Percentiles rank a stretch among this genome's conserved stretches.
Conservation (phyloP, 2,113 vertebrate genomes). For the Pelusios castaneus region DNA sequence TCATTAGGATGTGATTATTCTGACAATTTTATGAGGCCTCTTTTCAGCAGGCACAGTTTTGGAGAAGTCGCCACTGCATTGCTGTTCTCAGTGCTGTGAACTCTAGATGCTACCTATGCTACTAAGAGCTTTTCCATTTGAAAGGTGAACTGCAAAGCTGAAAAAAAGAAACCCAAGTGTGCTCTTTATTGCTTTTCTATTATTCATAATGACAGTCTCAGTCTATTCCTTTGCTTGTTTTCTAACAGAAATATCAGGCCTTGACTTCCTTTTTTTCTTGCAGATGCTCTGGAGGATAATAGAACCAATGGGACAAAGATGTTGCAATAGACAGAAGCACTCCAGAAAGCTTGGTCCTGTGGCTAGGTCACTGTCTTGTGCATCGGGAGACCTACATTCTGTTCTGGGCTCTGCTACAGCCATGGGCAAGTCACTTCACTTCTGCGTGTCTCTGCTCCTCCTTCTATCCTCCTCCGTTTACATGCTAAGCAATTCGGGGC, state of each 20-base stretch:
- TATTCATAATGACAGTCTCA: not conserved
- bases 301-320: not conserved
- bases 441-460: not conserved
- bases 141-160: not conserved
- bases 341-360: not conserved
- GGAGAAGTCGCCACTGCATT: not conserved
- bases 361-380: not conserved
- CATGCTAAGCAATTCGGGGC: not conserved
- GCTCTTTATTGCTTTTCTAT: conserved; percentile 28
- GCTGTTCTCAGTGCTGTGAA: not conserved
- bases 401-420: not conserved
- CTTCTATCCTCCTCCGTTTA: not conserved
- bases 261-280: not conserved
- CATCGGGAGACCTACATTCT: not conserved
- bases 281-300: not conserved
- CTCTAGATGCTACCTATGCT: not conserved
- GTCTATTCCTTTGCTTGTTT: not conserved
- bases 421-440: not conserved
- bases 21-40: not conserved
- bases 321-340: not conserved
- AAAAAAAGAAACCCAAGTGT: not conserved
- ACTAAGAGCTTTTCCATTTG: not conserved
- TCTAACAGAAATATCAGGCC: not conserved
- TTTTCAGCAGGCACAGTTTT: not conserved
- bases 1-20: conserved; percentile 19